These are phyloP conservation scores for Amblyjoppa fuscipennis DNA, from an alignment of 2,888 invertebrate genomes.

Conservation along the genomic window DNA sequence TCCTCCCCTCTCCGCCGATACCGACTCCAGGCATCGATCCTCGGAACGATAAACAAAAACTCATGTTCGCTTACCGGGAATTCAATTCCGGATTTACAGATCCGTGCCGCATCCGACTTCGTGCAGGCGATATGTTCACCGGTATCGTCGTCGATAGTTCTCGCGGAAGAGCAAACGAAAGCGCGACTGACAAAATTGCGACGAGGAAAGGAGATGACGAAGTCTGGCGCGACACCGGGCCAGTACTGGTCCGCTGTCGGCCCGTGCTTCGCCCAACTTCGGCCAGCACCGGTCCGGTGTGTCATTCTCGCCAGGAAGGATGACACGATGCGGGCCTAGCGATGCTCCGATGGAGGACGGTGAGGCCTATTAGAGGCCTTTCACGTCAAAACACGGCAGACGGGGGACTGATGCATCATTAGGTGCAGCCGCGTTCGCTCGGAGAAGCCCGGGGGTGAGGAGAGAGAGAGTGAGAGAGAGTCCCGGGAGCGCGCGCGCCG, in stretches of 20 bases:
- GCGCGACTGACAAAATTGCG: neutral
- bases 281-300: no score
- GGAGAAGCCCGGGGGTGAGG: conserved; percentile 1
- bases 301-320: neutral
- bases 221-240: no score
- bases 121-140: conserved; percentile 10
- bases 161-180: neutral
- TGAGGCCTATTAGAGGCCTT: conserved; percentile 75
- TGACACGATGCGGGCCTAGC: neutral
- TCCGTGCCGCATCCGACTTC: conserved; percentile 6
- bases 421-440: conserved; percentile 61
- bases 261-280: no score
- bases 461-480: neutral
- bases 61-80: conserved; percentile 62
- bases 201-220: neutral
- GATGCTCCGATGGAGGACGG: neutral
- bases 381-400: conserved; percentile 78
- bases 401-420: conserved; percentile 80
- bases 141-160: conserved; percentile 28
- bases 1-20: conserved; percentile 5
- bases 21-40: conserved; percentile 57
- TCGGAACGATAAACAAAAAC: conserved; percentile 67
- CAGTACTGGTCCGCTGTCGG: no score
- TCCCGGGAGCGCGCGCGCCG: conserved; percentile 32
- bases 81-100: conserved; percentile 68